phyloP scores from a whole-genome alignment of 2,797 vertebrate species.

The Pseudomugil tenellus region DNA sequence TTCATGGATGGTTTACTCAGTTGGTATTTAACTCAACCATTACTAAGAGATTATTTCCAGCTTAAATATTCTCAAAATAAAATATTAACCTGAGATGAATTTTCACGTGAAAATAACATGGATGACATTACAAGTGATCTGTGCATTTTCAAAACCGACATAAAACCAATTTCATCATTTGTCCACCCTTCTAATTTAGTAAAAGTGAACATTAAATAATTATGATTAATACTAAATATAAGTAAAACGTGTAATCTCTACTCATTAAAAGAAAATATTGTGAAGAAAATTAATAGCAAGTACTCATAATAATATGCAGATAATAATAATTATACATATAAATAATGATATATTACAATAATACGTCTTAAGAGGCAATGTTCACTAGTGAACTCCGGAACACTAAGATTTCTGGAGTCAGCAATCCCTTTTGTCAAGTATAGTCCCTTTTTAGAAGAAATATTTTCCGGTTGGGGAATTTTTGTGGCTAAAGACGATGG shows the following conservation, averaged over 20 bases:
- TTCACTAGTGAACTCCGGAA: constrained; percentile 33
- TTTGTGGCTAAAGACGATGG: constrained; percentile 59
- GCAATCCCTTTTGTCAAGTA: constrained; percentile 69
- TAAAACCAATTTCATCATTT: constrained; percentile 8
- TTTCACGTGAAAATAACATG: constrained; percentile 5
- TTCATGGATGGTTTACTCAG: constrained; percentile 65
- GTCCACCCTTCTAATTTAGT: neutral
- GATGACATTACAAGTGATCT: neutral
- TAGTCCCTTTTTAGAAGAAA: constrained; percentile 56
- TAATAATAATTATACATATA: too few relatives aligned
- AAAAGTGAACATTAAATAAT: neutral
- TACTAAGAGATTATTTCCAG: constrained; percentile 32
- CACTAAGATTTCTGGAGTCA: constrained; percentile 61
- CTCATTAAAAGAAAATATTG: constrained; percentile 27
- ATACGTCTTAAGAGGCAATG: constrained; percentile 23
- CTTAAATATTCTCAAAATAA: constrained; percentile 34
- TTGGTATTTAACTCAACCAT: constrained; percentile 54
- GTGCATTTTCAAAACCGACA: neutral
- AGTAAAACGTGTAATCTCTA: neutral
- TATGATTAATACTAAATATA: constrained; percentile 4
- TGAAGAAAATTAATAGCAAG: constrained; percentile 34
- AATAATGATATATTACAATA: too few relatives aligned
- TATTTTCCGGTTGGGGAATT: constrained; percentile 73
- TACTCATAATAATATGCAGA: constrained; percentile 31
- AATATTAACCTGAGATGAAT: constrained; percentile 11